Base-by-base conservation (phyloP, 2,888 invertebrate genomes). In the Ligdia adustata region DNA sequence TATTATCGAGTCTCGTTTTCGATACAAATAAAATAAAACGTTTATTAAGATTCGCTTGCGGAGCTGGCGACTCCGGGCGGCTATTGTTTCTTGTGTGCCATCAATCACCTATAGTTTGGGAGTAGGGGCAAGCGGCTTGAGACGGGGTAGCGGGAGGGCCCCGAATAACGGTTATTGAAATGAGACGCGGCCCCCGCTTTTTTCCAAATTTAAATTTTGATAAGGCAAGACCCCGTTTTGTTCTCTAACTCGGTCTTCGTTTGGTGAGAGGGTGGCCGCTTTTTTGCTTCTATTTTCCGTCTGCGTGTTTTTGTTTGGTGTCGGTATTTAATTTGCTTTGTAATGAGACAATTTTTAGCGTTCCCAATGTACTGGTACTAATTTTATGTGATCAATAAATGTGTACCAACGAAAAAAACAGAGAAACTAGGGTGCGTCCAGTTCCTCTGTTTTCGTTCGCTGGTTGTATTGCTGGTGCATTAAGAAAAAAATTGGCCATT, bases 171-270 rank as follows among this genome's bases (percentile, higher is more conserved):
- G 90, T 90, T 90, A 90, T 90, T 90, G 90, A 90, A 90, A 90
- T 89, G 89, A 89, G 87, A 78, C 77, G 75, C 73, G 77, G 80
- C 78, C 80, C 82, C 79, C 80, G 86, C 84, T 87, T 87, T 89
- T 89, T 89, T 82, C 82, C 80, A 82, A 89, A 90, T 90, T 89
- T 90, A 90, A 90, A 89, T 90, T 89, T 89, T 90, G 89, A 89
- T 90, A 90, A 89, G 89, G 89, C 88, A 75, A 84, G 78, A 75
- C 79, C 80, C 81, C 81, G 88, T 89, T 89, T 86, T 82, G 74
- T 80, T 80, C 77, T 75, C 79, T 83, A 86, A 84, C 79, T 83
- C 77, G 66, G 76, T 71, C 78, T 74, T 67, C 73, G 78, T 79
- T 79, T 73, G 78, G 77, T 70, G 76, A 72, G 75, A 74, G 79